A percentile compares a stretch with the other conserved stretches of the same genome.
Evolutionary conservation across 2,113 vertebrate species (phyloP).

Genomic region (Oncorhynchus keta): DNA sequence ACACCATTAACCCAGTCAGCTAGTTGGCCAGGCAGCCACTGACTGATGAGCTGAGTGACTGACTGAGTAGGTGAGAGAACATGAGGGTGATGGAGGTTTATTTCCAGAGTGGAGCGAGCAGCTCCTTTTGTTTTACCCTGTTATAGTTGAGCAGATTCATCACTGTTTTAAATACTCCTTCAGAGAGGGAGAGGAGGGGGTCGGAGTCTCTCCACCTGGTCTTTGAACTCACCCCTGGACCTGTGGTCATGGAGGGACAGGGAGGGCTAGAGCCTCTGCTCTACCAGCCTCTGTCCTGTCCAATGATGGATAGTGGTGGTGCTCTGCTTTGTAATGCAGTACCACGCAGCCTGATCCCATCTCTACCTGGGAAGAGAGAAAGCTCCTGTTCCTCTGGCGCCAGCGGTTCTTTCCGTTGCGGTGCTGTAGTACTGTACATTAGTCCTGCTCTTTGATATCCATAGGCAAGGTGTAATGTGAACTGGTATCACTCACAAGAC

Average conservation of each 20-base stretch:
- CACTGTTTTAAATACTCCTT: slow-evolving; percentile 32
- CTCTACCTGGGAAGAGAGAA: slow-evolving; percentile 11
- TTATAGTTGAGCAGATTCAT: slow-evolving; percentile 4
- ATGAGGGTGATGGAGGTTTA: slow-evolving; percentile 14
- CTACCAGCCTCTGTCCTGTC: slow-evolving; percentile 2
- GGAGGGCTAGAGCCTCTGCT: slow-evolving; percentile 21
- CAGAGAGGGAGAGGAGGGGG: slow-evolving; percentile 1
- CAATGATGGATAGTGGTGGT: slow-evolving; percentile 47
- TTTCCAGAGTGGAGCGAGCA: slow-evolving; percentile 28
- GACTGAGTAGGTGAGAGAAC: neutral
- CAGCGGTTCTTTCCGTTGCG: neutral
- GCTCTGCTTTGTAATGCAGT: slow-evolving; percentile 15
- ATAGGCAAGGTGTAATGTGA: slow-evolving; percentile 13
- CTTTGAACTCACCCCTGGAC: slow-evolving; percentile 10
- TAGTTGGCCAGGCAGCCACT: neutral
- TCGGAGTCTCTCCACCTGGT: slow-evolving; percentile 32
- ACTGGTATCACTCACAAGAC: slow-evolving; percentile 15
- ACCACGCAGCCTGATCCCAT: neutral
- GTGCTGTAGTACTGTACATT: slow-evolving; percentile 3
- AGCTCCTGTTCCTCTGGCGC: slow-evolving; percentile 34
- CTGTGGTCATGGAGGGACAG: slow-evolving; percentile 22
- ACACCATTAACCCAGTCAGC: slow-evolving; percentile 4
- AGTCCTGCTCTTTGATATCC: slow-evolving; percentile 30
- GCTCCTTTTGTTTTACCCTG: slow-evolving; percentile 13
- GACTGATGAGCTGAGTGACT: slow-evolving; percentile 13